These are phyloP conservation scores for Smithornis capensis DNA, from an alignment of 2,113 vertebrate species.

Conservation along the genomic window DNA sequence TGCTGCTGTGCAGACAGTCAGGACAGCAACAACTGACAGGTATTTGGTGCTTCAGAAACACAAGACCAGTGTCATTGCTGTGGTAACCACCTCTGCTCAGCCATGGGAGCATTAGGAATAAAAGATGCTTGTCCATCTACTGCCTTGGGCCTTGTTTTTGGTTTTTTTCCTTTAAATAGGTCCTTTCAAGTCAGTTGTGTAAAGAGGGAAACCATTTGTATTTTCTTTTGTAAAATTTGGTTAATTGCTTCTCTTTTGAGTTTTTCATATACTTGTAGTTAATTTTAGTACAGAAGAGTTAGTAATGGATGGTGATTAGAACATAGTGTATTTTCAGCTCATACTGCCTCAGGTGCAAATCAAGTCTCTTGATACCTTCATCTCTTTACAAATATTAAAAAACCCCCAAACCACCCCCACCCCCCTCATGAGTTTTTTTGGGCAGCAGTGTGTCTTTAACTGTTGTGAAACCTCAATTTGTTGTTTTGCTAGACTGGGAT, in stretches of 20 bases:
- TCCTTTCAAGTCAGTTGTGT: neutral
- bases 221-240: neutral
- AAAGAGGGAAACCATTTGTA: neutral
- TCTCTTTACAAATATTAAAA: neutral
- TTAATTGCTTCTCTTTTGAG: neutral
- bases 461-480: neutral
- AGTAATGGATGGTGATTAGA: neutral
- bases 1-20: neutral
- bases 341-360: neutral
- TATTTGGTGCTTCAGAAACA: neutral
- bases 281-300: neutral
- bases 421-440: neutral
- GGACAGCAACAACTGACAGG: neutral
- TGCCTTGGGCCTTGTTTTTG: neutral
- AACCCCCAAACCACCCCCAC: fast-evolving
- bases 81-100: neutral
- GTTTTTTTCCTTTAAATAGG: neutral
- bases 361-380: neutral
- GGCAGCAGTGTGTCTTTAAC: neutral
- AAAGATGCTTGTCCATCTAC: neutral
- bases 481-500: neutral
- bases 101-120: neutral
- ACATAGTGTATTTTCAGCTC: neutral
- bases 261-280: neutral
- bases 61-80: neutral